Evolutionary conservation across 2,797 vertebrate genomes (phyloP).

Genomic region (Semaprochilodus insignis): DNA sequence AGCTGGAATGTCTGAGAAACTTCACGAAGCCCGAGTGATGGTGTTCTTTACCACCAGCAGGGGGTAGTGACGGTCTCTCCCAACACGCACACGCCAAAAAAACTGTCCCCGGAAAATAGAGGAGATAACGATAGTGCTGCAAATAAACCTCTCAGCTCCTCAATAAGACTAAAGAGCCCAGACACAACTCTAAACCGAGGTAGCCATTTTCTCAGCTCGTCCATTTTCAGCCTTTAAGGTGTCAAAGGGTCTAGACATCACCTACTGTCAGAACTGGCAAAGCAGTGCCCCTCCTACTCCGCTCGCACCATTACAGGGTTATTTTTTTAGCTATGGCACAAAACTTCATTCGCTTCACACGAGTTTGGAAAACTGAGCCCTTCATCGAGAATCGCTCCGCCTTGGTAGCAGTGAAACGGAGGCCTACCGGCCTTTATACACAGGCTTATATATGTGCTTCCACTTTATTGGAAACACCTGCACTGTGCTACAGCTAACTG

Average conservation of each 20-base stretch:
- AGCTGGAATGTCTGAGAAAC: too few relatives aligned
- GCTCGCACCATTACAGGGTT: background rate
- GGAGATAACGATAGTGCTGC: background rate
- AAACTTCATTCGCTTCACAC: too few relatives aligned
- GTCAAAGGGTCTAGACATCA: background rate
- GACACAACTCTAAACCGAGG: background rate
- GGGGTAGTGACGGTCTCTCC: constrained; percentile 54
- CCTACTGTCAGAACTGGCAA: background rate
- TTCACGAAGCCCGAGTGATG: background rate
- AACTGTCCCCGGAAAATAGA: background rate
- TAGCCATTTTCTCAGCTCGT: background rate
- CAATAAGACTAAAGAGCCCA: background rate
- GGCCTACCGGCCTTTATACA: too few relatives aligned
- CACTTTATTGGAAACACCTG: too few relatives aligned
- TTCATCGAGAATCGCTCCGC: too few relatives aligned
- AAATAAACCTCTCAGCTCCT: constrained; percentile 2
- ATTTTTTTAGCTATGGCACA: too few relatives aligned
- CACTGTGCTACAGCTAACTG: too few relatives aligned
- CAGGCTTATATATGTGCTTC: too few relatives aligned
- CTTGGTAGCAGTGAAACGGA: too few relatives aligned
- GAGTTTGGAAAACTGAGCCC: too few relatives aligned
- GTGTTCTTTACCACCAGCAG: constrained; percentile 39
- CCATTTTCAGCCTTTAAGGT: background rate
- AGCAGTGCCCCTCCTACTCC: background rate
- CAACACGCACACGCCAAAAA: background rate